Base-by-base conservation (phyloP, 2,888 invertebrate species). In the Andrena bicolor region DNA sequence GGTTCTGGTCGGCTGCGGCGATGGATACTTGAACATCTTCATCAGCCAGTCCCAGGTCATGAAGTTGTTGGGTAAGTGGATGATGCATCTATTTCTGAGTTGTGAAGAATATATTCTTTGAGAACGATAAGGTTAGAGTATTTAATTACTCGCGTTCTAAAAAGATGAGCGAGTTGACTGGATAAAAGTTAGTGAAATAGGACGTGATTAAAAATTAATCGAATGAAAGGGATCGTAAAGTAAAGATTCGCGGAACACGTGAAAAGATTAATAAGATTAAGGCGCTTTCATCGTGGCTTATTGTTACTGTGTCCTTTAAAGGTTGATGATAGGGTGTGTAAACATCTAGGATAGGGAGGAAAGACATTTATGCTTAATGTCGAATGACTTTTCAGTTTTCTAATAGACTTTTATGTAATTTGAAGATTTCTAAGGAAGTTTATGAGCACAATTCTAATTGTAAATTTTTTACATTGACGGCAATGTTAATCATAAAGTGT, bases 11-110 rank as follows among this genome's bases (percentile, higher is more conserved):
- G 92, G 93, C 69, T 88, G 91, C 94, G 95, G 95, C 94, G 95
- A 95, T 94, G 96, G 96, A 94, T 96, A 97, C 95, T 95, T 97
- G 92, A 96, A 97, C 94, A 96, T 97, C 92, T 97, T 97, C 94
- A 97, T 97, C 95, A 97, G 96, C 94, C 96, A 96, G 94, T 96
- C 96, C 86, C 97, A 97, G 95, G 97, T 97, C 92, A 96, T 96
- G 96, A 97, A 97, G 95, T 95, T 97, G 90, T 94, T 97, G 94
- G 97, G 97, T 97, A 94, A 96, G 96, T 94, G 26, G 23, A 16
- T 41, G 41, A 41, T 41, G 4, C 16, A 5, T 56, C 1, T 56
- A 26, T 13, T 56, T 56, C 10, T 53, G 53, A 8, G 53, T 3
- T 53, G 53, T 20, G 20, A 20, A 20, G 20, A 10, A 53, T 7